Conservation (phyloP, 2,888 invertebrate genomes). For the Spilosoma lubricipeda region DNA sequence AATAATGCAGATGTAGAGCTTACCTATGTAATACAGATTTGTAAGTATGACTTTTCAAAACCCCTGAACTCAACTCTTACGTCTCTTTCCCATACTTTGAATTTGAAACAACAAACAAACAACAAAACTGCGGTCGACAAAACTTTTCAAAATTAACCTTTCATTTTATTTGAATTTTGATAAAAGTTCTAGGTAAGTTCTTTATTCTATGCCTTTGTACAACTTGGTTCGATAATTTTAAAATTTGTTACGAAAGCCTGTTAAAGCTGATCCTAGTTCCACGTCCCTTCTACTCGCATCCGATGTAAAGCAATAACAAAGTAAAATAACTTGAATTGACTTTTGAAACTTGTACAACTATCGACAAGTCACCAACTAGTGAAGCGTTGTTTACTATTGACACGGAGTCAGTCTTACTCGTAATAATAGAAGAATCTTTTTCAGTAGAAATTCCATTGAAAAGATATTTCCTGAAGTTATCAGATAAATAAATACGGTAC, state of each 20-base stretch:
- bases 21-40: background rate
- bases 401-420: background rate
- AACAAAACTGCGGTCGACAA: background rate
- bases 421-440: background rate
- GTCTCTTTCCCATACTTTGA: background rate
- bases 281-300: background rate
- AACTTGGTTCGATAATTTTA: background rate
- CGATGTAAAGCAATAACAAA: constrained; percentile 35
- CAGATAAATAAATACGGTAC: no score
- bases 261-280: background rate
- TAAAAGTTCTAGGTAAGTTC: background rate
- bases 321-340: constrained; percentile 39
- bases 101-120: background rate
- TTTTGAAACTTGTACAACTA: constrained; percentile 29
- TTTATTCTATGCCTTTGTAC: background rate
- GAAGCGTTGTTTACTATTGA: constrained; percentile 25
- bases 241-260: background rate
- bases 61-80: background rate
- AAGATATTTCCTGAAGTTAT: background rate
- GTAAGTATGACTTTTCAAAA: background rate
- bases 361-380: constrained; percentile 18
- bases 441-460: background rate
- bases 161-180: background rate
- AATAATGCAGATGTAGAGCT: no score
- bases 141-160: background rate